Percentiles rank a stretch among this genome's conserved stretches.
Conservation (phyloP, 2,113 vertebrate species). For the Marcusenius ussheri region DNA sequence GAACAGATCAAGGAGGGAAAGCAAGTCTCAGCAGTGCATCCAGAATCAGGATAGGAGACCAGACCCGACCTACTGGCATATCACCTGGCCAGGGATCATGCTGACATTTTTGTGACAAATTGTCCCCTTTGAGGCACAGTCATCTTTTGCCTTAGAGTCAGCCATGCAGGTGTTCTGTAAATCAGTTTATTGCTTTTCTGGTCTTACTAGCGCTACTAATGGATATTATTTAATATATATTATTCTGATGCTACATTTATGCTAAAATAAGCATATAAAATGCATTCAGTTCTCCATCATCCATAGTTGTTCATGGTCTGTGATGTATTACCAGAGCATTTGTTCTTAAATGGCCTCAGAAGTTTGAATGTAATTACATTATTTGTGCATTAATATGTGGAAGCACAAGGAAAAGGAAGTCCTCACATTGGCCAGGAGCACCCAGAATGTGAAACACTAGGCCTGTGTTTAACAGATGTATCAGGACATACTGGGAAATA, state of each 20-base stretch:
- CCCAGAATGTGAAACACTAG: neutral
- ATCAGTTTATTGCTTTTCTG: neutral
- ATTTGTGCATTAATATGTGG: neutral
- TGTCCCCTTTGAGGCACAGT: neutral
- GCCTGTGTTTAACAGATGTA: neutral
- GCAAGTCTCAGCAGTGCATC: neutral
- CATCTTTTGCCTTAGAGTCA: neutral
- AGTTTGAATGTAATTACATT: neutral
- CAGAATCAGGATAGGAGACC: neutral
- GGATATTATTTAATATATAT: neutral
- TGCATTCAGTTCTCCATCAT: neutral
- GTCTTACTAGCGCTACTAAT: neutral
- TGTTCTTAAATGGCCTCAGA: neutral
- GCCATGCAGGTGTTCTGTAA: neutral
- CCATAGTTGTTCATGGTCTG: neutral
- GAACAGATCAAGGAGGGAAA: neutral
- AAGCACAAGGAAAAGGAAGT: neutral
- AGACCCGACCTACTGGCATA: neutral
- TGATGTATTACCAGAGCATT: neutral
- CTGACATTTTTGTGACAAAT: conserved; percentile 24
- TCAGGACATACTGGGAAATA: conserved; percentile 1
- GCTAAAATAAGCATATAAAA: neutral
- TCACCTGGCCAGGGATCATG: neutral
- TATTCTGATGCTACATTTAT: neutral
- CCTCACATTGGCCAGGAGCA: neutral